Evolutionary conservation across 2,888 invertebrate genomes (phyloP), one percentile per base, ranked within the genome.

Genomic region (Andrena dorsata): DNA sequence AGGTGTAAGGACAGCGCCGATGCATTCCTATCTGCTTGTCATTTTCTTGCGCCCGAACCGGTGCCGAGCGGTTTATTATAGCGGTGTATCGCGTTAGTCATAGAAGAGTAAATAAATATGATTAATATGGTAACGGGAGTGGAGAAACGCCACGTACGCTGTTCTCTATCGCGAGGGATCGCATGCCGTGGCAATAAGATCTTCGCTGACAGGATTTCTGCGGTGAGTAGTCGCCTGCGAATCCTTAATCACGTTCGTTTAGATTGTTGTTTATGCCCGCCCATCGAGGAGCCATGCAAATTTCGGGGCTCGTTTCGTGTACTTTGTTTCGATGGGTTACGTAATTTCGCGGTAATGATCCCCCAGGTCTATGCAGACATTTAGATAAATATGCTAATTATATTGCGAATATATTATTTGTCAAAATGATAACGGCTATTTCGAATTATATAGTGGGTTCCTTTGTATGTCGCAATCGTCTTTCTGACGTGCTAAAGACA

Each of bases 321-420:
- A 8, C 16, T 10, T 10, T 13, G 7, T 30, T 41, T 20, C 56
- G 28, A 7, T 30, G 32, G 49, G 49, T 71, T 71, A 71, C 60
- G 71, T 71, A 60, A 71, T 61, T 61, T 49, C 49, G 13, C 13
- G 2, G 56, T 70, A n/a, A 68, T 53, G 23, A 71, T 61, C 6
- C 20, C n/a, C 28, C 13, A 13, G 47, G 41, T 20, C 20, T 61
- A 61, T 16, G n/a, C 4, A 10, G 13, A 13, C 5, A 10, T 30
- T 28, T 13, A 70, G 13, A 20, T 30, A 20, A 16, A 30, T 49
- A 60, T 47, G 58, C 2, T 23, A 53, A 53, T n/a, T 28, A n/a
- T 32, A 13, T 53, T 23, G 10, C 20, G 28, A 23, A 56, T 56
- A 20, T 23, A 56, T 23, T 23, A 26, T 23, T 56, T 26, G 23